Conservation (phyloP, 2,888 invertebrate genomes). For the Polyploca ridens region DNA sequence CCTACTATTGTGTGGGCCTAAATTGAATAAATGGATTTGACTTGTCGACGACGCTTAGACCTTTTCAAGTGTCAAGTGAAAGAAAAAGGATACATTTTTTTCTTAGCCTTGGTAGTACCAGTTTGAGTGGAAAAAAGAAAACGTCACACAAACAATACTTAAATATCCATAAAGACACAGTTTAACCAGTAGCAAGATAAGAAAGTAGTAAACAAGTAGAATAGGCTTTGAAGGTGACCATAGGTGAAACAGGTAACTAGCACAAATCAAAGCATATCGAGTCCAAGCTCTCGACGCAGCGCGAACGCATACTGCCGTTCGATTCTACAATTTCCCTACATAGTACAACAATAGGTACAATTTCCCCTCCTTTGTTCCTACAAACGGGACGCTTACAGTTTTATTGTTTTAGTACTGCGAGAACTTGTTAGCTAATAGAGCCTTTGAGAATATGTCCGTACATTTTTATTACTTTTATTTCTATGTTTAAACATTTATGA, state of each 20-base stretch:
- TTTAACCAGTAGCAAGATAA: not conserved
- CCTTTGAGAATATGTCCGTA: not conserved
- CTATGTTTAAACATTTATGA: not conserved
- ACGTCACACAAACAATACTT: too few relatives aligned
- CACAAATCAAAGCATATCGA: not conserved
- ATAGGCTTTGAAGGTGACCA: not conserved
- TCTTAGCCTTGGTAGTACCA: too few relatives aligned
- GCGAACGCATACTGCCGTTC: not conserved
- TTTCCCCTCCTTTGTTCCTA: not conserved
- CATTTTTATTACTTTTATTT: not conserved
- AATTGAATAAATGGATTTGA: too few relatives aligned
- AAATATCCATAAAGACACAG: not conserved
- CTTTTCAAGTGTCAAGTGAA: too few relatives aligned
- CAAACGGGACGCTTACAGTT: not conserved
- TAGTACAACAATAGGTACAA: not conserved
- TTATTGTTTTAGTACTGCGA: not conserved
- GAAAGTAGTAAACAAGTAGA: not conserved
- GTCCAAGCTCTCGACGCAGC: not conserved
- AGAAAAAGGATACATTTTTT: too few relatives aligned
- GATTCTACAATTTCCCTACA: constrained; percentile 4
- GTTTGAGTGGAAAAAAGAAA: too few relatives aligned
- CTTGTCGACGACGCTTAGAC: too few relatives aligned
- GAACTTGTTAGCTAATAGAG: not conserved
- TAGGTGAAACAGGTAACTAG: not conserved
- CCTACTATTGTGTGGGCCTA: too few relatives aligned